Evolutionary conservation across 92 coral and sea anemone genomes (phyloP).

Genomic region (Epizoanthus rinbou): DNA sequence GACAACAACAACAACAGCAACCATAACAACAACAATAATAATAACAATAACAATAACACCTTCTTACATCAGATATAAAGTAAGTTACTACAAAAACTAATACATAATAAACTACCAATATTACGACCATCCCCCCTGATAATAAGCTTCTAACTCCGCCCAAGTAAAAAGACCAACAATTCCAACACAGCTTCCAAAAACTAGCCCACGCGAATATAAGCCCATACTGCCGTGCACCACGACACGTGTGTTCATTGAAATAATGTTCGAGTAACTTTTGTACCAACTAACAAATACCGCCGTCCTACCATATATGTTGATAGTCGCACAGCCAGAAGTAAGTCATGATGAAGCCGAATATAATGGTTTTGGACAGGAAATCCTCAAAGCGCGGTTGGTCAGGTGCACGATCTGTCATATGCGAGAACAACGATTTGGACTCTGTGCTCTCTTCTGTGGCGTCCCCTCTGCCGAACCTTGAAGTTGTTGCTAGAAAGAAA

Average conservation of each 20-base stretch:
- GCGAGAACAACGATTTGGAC: conserved; percentile 55
- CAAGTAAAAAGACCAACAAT: too few relatives aligned
- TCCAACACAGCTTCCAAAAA: too few relatives aligned
- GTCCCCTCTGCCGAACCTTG: conserved; percentile 89
- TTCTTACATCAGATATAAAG: too few relatives aligned
- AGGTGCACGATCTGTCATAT: conserved; percentile 81
- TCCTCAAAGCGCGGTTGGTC: conserved; percentile 90
- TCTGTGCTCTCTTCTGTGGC: conserved; percentile 63
- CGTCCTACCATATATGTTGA: conserved; percentile 90
- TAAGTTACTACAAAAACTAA: too few relatives aligned
- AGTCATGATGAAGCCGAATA: conserved; percentile 92
- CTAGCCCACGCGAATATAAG: too few relatives aligned
- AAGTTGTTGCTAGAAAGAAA: conserved; percentile 58
- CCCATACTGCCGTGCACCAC: too few relatives aligned
- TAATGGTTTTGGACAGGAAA: conserved; percentile 78
- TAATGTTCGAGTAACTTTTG: not conserved
- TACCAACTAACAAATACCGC: not conserved
- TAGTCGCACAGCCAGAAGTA: conserved; percentile 98
- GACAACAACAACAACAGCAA: too few relatives aligned
- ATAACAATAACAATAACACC: too few relatives aligned
- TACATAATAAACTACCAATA: too few relatives aligned
- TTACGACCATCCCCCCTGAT: too few relatives aligned
- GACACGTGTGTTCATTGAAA: not conserved
- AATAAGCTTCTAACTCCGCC: too few relatives aligned
- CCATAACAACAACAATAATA: too few relatives aligned